phyloP scores from a whole-genome alignment of 1,140 invertebrate species.

The Euborellia annulipes region DNA sequence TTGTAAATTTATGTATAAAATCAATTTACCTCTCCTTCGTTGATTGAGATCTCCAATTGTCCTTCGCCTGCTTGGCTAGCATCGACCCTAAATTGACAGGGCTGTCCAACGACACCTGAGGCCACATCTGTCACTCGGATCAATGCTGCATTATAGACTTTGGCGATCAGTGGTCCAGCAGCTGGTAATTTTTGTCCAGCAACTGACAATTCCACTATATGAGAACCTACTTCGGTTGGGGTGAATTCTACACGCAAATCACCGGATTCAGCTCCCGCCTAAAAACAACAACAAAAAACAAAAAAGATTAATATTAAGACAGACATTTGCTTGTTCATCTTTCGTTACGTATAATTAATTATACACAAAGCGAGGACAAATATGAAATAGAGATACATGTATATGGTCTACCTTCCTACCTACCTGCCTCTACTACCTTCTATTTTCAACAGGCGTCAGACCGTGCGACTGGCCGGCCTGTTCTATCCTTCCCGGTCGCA shows the following conservation, averaged over 20 bases:
- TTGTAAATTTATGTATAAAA: too few species aligned
- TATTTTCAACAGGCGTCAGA: too few species aligned
- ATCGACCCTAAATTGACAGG: constrained; percentile 90
- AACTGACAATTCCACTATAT: constrained; percentile 72
- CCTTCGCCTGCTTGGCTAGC: constrained; percentile 92
- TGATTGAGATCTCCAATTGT: constrained; percentile 93
- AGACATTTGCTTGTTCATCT: too few species aligned
- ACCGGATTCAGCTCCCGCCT: constrained; percentile 39
- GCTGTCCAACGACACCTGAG: constrained; percentile 75
- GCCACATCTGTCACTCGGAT: constrained; percentile 81
- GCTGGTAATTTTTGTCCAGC: constrained; percentile 72
- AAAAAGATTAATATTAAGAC: too few species aligned
- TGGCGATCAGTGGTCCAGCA: constrained; percentile 65
- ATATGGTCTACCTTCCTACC: too few species aligned
- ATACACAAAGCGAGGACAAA: too few species aligned
- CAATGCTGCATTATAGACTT: constrained; percentile 82
- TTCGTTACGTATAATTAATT: too few species aligned
- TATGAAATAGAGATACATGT: too few species aligned
- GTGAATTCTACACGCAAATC: constrained; percentile 79
- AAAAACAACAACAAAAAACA: too few species aligned
- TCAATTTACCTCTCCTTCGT: constrained; percentile 62
- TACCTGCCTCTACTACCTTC: too few species aligned
- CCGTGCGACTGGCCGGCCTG: too few species aligned
- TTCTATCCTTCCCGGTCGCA: too few species aligned
- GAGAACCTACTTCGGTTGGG: constrained; percentile 79